Evolutionary conservation across 2,113 vertebrate species (phyloP), one percentile per base, ranked within the genome.

Genomic region (Neotoma lepida): DNA sequence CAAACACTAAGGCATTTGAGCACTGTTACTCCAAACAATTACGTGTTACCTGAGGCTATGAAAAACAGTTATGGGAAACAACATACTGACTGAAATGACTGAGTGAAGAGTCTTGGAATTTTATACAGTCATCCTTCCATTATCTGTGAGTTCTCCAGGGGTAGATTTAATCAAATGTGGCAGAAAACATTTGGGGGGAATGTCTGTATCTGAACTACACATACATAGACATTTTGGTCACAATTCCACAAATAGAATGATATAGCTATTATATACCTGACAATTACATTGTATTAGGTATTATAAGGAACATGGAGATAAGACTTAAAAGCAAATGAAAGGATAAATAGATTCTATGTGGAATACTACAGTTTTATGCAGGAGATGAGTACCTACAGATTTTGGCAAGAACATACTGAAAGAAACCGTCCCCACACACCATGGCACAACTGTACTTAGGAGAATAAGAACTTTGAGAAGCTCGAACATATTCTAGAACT

Each of bases 391-490:
- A 56, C 41, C 39, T 39, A 30, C n/a, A 44, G 12, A 81, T 90
- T 90, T 82, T 70, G n/a, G 8, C n/a, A 81, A 30, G 28, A 14
- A 18, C 12, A 39, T 70, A 20, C 28, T 54, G 28, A 18, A 90
- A 90, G 44, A 39, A 68, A 41, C n/a, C 58, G 5, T 28, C 77
- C 6, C n/a, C 39, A 64, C 15, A 44, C 39, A 90, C 10, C 28
- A 70, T 46, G 26, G 5, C 6, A 89, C 12, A 76, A 46, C 58
- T 63, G 20, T 46, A 90, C 8, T 86, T 76, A 20, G 26, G 51
- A 20, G 12, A 93, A 89, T 51, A 80, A 90, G 46, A 70, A 35
- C 28, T 95, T 94, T 93, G 41, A 80, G 86, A 93, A 80, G 8
- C 44, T 86, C n/a, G n/a, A 68, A 54, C 46, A 93, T 88, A 86